Conservation (phyloP, 2,888 invertebrate genomes). For the Glomeris marginata region DNA sequence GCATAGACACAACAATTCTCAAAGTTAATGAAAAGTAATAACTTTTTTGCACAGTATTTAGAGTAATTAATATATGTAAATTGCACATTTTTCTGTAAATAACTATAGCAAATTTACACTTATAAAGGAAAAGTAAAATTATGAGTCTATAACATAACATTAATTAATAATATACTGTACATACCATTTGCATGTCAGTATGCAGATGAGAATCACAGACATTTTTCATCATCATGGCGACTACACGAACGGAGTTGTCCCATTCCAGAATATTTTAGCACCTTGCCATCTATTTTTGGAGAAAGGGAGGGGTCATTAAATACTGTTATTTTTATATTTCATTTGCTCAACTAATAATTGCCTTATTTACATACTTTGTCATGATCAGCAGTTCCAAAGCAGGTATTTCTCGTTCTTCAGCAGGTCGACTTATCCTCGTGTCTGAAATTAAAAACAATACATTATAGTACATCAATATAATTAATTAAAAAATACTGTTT, state of each 20-base stretch:
- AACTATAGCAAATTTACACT: too few relatives aligned
- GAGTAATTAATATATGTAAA: too few relatives aligned
- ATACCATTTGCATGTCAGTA: too few relatives aligned
- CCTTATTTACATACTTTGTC: conserved; percentile 8
- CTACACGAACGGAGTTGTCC: conserved; percentile 19
- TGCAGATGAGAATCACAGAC: too few relatives aligned
- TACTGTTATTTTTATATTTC: neutral
- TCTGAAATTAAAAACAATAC: conserved; percentile 5
- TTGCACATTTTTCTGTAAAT: too few relatives aligned
- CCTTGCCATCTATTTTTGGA: conserved; percentile 23
- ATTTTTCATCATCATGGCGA: neutral
- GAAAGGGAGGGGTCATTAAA: neutral
- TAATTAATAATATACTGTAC: too few relatives aligned
- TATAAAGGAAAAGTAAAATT: too few relatives aligned
- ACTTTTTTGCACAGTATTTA: too few relatives aligned
- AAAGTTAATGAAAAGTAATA: too few relatives aligned
- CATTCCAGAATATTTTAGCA: conserved; percentile 30
- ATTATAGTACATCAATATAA: neutral
- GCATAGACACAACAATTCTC: too few relatives aligned
- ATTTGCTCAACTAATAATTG: neutral
- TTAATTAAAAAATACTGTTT: neutral
- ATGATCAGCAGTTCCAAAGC: conserved; percentile 9
- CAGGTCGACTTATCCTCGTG: neutral
- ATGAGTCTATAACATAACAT: too few relatives aligned
- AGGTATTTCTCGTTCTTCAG: conserved; percentile 9